phyloP scores from a whole-genome alignment of 2,797 vertebrate species.

The Nyctibius grandis region DNA sequence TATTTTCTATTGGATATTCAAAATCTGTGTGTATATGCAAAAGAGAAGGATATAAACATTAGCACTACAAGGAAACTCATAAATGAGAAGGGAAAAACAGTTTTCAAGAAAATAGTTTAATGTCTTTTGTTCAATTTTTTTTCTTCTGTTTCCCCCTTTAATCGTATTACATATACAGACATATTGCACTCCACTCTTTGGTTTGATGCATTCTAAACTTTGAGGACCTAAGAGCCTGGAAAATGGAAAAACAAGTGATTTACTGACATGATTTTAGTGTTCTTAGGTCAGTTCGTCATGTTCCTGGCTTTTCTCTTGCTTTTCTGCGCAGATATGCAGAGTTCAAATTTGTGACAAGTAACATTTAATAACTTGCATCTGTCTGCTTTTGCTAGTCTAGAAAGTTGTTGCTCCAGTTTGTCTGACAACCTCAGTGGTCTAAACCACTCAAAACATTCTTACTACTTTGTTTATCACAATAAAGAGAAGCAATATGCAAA shows the following conservation, averaged over 20 bases:
- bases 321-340: background rate
- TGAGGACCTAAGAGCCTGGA: background rate
- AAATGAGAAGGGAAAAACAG: background rate
- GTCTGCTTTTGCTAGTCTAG: conserved; percentile 31
- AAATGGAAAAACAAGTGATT: conserved; percentile 22
- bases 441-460: background rate
- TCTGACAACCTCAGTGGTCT: background rate
- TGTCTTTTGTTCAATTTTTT: background rate
- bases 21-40: background rate
- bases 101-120: background rate
- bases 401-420: conserved; percentile 15
- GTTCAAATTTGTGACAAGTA: conserved; percentile 56
- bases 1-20: background rate
- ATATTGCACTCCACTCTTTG: background rate
- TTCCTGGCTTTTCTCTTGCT: conserved; percentile 57
- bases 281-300: conserved; percentile 38
- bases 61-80: background rate
- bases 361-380: conserved; percentile 65
- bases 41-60: background rate
- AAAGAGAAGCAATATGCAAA: background rate
- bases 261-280: conserved; percentile 5
- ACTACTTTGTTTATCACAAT: conserved; percentile 14
- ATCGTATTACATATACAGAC: background rate
- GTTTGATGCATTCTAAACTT: background rate
- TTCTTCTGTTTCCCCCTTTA: background rate